Evolutionary conservation across 2,888 invertebrate genomes (phyloP), one percentile per base, ranked within the genome.

Genomic region (Arctia plantaginis): DNA sequence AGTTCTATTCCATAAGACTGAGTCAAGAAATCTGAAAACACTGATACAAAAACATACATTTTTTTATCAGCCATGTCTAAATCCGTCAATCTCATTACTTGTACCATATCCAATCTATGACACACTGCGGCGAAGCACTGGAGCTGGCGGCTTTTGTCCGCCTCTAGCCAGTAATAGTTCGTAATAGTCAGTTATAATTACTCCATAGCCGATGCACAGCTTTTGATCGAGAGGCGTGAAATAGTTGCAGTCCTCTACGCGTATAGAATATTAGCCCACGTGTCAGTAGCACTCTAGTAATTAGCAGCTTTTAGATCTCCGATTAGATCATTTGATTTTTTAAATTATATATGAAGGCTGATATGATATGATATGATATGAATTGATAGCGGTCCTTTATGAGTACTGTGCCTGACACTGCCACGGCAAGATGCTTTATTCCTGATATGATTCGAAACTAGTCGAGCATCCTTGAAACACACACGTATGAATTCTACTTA

Each of bases 121-220:
- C 84, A 89, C 74, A 80, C 44, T 71, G 47, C 12, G 47, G 85
- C 79, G 72, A 70, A 72, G 80, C 85, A 82, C 80, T 80, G 81
- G 81, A 83, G 81, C 82, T 76, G 73, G 77, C 82, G 71, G 80
- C 88, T 84, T 90, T 90, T 91, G 90, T 89, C 85, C 85, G 77
- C 78, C 73, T 73, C 78, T 71, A 76, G 78, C 83, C 84, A 81
- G 88, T 91, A 90, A 91, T 90, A 82, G 85, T 81, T 78, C 77
- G 85, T 85, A 88, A 90, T 91, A 90, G 88, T 86, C 81, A 85
- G 88, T 89, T 90, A 90, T 92, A 92, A 92, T 91, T 91, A 88
- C 88, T 86, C 76, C 76, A 76, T 73, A 77, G 78, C 76, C 76
- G 74, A 78, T 76, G 80, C 75, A 77, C 73, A 75, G 81, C 87